Evolutionary conservation across 2,797 vertebrate species (phyloP).

Genomic region (Echiichthys vipera): DNA sequence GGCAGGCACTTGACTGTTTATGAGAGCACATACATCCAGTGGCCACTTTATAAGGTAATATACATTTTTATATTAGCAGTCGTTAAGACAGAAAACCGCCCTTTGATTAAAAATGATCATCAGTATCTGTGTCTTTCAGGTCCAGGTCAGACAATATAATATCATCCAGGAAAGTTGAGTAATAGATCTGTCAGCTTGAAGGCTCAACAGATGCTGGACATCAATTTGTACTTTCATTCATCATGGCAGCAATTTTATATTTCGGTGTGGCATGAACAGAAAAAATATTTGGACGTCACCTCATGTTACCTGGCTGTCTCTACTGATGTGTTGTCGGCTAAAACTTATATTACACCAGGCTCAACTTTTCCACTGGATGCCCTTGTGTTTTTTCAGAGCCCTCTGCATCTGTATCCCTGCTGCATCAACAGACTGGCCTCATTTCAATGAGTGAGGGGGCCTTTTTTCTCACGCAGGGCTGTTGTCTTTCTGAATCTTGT

Average conservation of each 20-base stretch:
- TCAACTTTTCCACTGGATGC: too few relatives aligned
- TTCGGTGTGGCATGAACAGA: neutral
- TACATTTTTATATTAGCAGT: too few relatives aligned
- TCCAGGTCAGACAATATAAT: neutral
- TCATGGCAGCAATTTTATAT: neutral
- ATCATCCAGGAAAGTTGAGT: neutral
- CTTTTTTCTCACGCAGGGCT: constrained; percentile 1
- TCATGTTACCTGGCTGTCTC: too few relatives aligned
- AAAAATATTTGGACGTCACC: too few relatives aligned
- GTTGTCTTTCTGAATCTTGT: neutral
- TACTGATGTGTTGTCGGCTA: too few relatives aligned
- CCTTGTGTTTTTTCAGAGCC: neutral
- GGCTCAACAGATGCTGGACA: neutral
- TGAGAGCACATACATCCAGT: neutral
- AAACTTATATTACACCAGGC: neutral
- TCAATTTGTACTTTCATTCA: neutral
- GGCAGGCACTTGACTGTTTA: neutral
- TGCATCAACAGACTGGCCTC: neutral
- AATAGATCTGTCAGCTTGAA: neutral
- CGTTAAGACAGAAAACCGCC: too few relatives aligned
- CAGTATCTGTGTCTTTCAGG: neutral
- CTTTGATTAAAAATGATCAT: too few relatives aligned
- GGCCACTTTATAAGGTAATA: too few relatives aligned
- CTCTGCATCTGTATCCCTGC: too few relatives aligned
- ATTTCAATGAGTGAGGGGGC: neutral